Base-by-base conservation (phyloP, 2,113 vertebrate species). In the Numenius arquata region DNA sequence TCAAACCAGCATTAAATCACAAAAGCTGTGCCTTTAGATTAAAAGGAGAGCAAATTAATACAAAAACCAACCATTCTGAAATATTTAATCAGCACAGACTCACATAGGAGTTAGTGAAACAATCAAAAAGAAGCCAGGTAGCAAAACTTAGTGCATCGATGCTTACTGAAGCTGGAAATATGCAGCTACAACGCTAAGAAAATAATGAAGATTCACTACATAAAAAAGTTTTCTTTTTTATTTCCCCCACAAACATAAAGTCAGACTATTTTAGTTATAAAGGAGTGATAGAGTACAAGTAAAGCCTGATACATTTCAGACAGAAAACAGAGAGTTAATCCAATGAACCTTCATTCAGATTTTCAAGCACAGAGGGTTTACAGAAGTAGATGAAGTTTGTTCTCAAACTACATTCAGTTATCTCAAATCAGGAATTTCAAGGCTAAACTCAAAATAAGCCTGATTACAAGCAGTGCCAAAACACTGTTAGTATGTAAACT, bases 401-500 rank as follows among this genome's bases (percentile, higher is more conserved):
- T 58, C 67, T 68, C 74, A 32, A 76, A 40, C 67, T 10, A 26
- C 30, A 4, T 10, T n/a, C 43, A 30, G 27, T 65, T 91, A 88
- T 89, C 81, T 82, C 45, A 13, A 15, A 19, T 11, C 43, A 90
- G 88, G 85, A 89, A 86, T 81, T 34, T 32, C 88, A 94, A 94
- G 90, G 79, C 79, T 83, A 59, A 85, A 36, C 47, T 63, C 45
- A 17, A 63, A 43, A 45, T 6, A 15, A 90, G 47, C 30, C 75
- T 7, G 40, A 52, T 13, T 38, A 40, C 61, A 25, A 55, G 63
- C n/a, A 40, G 32, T 29, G 47, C 75, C 85, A 71, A 45, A 43
- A 63, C 65, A 81, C 32, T 32, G 21, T 5, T 2, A 29, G 43
- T 27, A 48, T 8, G 45, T 14, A 72, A 89, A 61, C 20, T 15